phyloP scores from a whole-genome alignment of 2,888 invertebrate genomes.

The Xestobium rufovillosum region DNA sequence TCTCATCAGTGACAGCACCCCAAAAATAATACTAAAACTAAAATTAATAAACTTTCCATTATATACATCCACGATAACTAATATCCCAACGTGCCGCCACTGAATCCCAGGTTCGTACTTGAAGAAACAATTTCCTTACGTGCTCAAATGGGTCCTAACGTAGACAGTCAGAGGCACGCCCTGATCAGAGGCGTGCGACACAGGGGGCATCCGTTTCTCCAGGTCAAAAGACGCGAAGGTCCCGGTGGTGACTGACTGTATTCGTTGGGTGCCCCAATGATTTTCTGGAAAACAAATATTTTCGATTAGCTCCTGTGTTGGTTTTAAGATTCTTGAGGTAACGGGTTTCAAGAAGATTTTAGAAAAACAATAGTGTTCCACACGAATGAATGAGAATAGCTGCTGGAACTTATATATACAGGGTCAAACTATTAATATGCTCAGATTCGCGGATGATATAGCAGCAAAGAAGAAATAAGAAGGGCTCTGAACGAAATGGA shows the following conservation, averaged over 20 bases:
- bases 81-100: conserved; percentile 19
- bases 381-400: too few relatives aligned
- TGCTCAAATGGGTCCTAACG: conserved; percentile 20
- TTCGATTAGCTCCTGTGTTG: too few relatives aligned
- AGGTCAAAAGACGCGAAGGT: conserved; percentile 35
- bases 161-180: conserved; percentile 28
- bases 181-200: conserved; percentile 31
- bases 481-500: too few relatives aligned
- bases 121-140: conserved; percentile 20
- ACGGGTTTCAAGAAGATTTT: too few relatives aligned
- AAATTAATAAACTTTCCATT: conserved; percentile 34
- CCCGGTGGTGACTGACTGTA: conserved; percentile 25
- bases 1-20: neutral
- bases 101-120: conserved; percentile 15
- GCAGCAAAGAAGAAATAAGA: too few relatives aligned
- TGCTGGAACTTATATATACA: too few relatives aligned
- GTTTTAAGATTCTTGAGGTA: too few relatives aligned
- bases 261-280: conserved; percentile 16
- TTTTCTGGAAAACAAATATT: too few relatives aligned
- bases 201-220: conserved; percentile 32
- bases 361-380: too few relatives aligned
- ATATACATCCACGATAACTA: too few relatives aligned
- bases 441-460: too few relatives aligned
- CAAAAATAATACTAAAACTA: neutral
- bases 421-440: too few relatives aligned